A percentile compares a stretch with the other conserved stretches of the same genome.
These are phyloP conservation scores for Helicoverpa armigera DNA, from an alignment of 1,140 invertebrate species.

Conservation along the genomic window DNA sequence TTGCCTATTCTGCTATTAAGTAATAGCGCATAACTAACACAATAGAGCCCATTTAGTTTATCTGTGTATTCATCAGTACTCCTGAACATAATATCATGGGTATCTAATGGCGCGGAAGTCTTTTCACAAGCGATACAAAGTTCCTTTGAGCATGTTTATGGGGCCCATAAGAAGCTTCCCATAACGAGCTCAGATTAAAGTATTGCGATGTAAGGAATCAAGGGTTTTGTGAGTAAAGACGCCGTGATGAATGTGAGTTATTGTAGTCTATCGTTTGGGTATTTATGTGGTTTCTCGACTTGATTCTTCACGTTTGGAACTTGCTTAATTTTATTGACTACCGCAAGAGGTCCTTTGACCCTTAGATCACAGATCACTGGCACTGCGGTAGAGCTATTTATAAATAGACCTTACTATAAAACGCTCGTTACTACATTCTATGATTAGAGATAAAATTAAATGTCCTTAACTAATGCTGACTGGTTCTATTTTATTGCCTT, in stretches of 20 bases:
- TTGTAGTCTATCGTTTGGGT: background rate
- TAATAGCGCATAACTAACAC: background rate
- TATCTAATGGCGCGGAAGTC: conserved; percentile 33
- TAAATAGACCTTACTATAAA: too few relatives aligned
- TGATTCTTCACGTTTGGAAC: too few relatives aligned
- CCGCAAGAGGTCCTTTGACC: too few relatives aligned
- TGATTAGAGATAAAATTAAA: too few relatives aligned
- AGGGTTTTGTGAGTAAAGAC: background rate
- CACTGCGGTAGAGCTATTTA: too few relatives aligned
- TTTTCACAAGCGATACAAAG: conserved; percentile 32
- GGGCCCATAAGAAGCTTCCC: background rate
- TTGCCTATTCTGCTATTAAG: background rate
- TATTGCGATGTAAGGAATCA: conserved; percentile 7
- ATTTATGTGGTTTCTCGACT: too few relatives aligned
- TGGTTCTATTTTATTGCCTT: conserved; percentile 14
- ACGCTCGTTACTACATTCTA: too few relatives aligned
- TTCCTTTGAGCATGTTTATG: conserved; percentile 27
- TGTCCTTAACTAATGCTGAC: background rate
- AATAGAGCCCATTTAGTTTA: background rate
- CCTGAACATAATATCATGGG: background rate
- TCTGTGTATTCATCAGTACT: conserved; percentile 6
- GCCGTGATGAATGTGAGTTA: background rate
- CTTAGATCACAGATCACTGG: too few relatives aligned
- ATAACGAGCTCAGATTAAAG: conserved; percentile 8
- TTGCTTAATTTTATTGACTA: too few relatives aligned